Conservation (phyloP, 2,797 vertebrate species). For the Phataginus tetradactyla region DNA sequence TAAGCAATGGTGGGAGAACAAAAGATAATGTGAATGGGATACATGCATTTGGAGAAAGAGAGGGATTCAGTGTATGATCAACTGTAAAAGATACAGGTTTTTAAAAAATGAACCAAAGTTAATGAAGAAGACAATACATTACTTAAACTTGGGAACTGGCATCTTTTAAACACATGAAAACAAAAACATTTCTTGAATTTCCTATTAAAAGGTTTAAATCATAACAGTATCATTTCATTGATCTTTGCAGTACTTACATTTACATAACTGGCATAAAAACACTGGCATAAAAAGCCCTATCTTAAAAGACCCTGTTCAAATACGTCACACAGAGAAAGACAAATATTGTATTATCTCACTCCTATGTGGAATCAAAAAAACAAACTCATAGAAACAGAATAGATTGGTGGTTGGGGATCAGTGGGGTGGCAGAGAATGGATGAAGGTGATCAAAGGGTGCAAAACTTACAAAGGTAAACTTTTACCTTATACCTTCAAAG, state of each 20-base stretch:
- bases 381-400: not conserved
- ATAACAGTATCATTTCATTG: not conserved
- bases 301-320: not conserved
- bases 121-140: slow-evolving; percentile 16
- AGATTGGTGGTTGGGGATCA: not conserved
- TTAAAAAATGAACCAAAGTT: not conserved
- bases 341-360: not conserved
- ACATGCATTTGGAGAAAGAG: not conserved
- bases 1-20: not conserved
- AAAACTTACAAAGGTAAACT: not conserved
- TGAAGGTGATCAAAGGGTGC: not conserved
- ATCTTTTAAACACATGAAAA: not conserved
- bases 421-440: too few relatives aligned
- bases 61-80: not conserved
- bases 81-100: not conserved
- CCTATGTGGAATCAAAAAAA: not conserved
- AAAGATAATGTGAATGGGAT: not conserved
- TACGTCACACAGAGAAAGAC: not conserved
- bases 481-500: too few relatives aligned
- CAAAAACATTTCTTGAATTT: slow-evolving; percentile 4
- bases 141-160: not conserved
- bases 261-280: not conserved
- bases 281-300: not conserved
- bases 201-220: not conserved
- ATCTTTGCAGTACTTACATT: not conserved